Base-by-base conservation (phyloP, 92 coral and sea anemone genomes). In the Isaurus tuberculatus region DNA sequence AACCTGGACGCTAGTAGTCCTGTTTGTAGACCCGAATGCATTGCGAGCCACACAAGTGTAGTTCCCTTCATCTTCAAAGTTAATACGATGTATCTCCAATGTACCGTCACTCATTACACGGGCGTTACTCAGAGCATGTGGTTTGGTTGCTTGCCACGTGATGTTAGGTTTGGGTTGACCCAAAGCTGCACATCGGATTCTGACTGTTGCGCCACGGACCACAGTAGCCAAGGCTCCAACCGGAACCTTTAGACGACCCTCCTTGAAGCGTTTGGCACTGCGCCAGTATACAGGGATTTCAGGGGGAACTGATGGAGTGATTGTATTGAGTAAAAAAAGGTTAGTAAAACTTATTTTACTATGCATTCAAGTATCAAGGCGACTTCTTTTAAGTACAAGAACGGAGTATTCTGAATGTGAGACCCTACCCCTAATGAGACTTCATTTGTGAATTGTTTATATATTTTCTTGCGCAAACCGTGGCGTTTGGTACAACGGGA, bases 41-140 rank as follows among this genome's bases (percentile, higher is more conserved):
- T 93, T 93, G 22, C 87, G 84, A 16, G 94, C 97, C 22, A 91
- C 74, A 34, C 97, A 93, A 43, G 97, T 93, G 43, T 91, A 93
- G 83, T 93, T 91, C 13, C 94, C 97, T 71, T 93, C 97, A 65
- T 93, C 97, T 15, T 84, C 83, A 64, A 91, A 75, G 37, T 91
- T 92, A 7, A 84, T 91, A 37, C 87, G 82, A n/a, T 73, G 85
- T 51, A 93, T 81, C 75, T 91, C 92, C 14, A 90, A 73, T 2
- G 86, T 89, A 4, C 92, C 92, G 40, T 89, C 92, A n/a, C 84
- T 75, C 61, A 49, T 70, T 29, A 89, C 88, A 23, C 72, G 84
- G 16, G 73, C 71, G 73, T 79, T 66, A 29, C 84, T 66, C 60
- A 79, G 43, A 2, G 73, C 37, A 64, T 58, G 72, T 64, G 72